Percentiles rank a stretch among this genome's conserved stretches.
These are phyloP conservation scores for Calycopis cecrops DNA, from an alignment of 1,140 invertebrate species.

Conservation along the genomic window DNA sequence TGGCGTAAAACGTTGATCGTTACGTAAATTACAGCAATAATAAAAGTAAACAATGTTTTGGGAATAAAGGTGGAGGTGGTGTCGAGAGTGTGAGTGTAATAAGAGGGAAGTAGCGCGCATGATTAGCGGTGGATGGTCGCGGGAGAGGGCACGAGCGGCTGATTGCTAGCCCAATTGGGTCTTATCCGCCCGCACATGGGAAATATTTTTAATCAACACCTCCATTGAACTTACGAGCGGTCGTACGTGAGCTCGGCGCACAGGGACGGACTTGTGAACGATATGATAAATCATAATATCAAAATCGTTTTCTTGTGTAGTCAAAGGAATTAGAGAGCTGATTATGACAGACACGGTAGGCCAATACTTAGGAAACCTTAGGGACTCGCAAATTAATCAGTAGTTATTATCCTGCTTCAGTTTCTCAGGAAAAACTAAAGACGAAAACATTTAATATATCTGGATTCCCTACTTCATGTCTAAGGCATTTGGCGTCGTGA, in stretches of 20 bases:
- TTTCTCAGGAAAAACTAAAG: too few relatives aligned
- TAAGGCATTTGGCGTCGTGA: too few relatives aligned
- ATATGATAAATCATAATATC: slow-evolving; percentile 23
- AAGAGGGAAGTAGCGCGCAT: slow-evolving; percentile 47
- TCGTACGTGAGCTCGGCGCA: slow-evolving; percentile 65
- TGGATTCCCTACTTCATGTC: too few relatives aligned
- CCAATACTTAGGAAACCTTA: too few relatives aligned
- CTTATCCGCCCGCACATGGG: slow-evolving; percentile 71
- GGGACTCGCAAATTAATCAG: too few relatives aligned
- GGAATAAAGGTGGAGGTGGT: slow-evolving; percentile 23
- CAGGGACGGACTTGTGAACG: slow-evolving; percentile 44
- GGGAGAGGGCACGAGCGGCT: slow-evolving; percentile 41
- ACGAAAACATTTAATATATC: too few relatives aligned
- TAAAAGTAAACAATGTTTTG: slow-evolving; percentile 31
- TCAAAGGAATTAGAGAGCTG: too few relatives aligned
- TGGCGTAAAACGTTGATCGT: not conserved
- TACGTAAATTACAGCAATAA: slow-evolving; percentile 1
- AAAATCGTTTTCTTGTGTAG: not conserved
- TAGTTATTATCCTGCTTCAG: too few relatives aligned
- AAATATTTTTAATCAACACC: slow-evolving; percentile 75
- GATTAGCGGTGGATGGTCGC: slow-evolving; percentile 61
- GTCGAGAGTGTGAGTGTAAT: slow-evolving; percentile 17
- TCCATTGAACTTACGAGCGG: slow-evolving; percentile 75
- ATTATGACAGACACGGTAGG: too few relatives aligned
- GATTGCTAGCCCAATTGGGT: slow-evolving; percentile 72